phyloP scores from a whole-genome alignment of 2,888 invertebrate genomes.

The Laothoe populi region DNA sequence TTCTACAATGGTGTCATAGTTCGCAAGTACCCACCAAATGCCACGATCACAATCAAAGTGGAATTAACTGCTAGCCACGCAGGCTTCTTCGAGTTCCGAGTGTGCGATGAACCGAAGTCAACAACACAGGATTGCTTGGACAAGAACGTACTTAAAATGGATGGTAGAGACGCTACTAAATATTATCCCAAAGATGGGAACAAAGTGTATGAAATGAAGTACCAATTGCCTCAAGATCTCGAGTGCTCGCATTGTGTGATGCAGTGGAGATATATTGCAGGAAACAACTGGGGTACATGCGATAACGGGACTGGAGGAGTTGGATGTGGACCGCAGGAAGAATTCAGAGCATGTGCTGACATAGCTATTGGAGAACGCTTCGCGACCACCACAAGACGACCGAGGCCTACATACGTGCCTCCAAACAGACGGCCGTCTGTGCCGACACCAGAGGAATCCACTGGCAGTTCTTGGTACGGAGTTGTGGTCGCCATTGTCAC shows the following conservation, averaged over 20 bases:
- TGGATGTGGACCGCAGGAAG: slow-evolving; percentile 95
- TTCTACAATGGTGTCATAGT: slow-evolving; percentile 93
- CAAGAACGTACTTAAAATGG: slow-evolving; percentile 86
- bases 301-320: slow-evolving; percentile 90
- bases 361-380: slow-evolving; percentile 87
- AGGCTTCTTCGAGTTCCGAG: slow-evolving; percentile 93
- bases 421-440: slow-evolving; percentile 71
- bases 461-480: slow-evolving; percentile 81
- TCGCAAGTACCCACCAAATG: slow-evolving; percentile 89
- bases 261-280: slow-evolving; percentile 95
- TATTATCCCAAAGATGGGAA: slow-evolving; percentile 92
- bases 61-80: slow-evolving; percentile 95
- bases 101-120: slow-evolving; percentile 90
- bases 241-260: slow-evolving; percentile 93
- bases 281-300: slow-evolving; percentile 93
- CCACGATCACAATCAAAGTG: slow-evolving; percentile 89
- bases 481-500: slow-evolving; percentile 87
- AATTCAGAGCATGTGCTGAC: slow-evolving; percentile 94
- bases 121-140: slow-evolving; percentile 92
- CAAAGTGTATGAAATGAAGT: slow-evolving; percentile 91
- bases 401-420: slow-evolving; percentile 75
- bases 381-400: slow-evolving; percentile 71
- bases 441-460: slow-evolving; percentile 72
- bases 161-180: slow-evolving; percentile 79
- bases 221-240: slow-evolving; percentile 86